These are phyloP conservation scores for Lepus oiostolus DNA, from an alignment of 2,797 vertebrate species.

Conservation along the genomic window DNA sequence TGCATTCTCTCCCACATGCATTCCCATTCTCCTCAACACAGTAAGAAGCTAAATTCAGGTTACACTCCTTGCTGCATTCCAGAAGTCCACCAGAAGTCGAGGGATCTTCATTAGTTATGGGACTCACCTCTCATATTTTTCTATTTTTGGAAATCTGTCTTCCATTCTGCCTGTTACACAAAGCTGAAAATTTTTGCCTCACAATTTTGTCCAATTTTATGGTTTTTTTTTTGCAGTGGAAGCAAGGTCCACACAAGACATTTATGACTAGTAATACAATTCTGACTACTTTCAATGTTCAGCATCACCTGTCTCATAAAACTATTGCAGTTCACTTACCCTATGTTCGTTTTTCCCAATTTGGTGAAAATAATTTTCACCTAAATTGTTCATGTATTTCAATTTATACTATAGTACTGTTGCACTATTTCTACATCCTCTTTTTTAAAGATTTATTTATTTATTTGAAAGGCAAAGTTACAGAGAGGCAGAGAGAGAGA, in stretches of 20 bases:
- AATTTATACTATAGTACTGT: no score
- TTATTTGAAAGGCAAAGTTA: no score
- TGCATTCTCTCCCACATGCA: neutral
- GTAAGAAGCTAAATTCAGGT: neutral
- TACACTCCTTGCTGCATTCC: neutral
- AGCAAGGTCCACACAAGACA: neutral
- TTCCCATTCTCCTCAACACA: neutral
- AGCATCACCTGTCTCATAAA: neutral
- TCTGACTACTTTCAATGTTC: neutral
- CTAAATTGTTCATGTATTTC: neutral
- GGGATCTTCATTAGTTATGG: neutral
- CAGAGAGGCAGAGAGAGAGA: no score
- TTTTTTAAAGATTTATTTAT: no score
- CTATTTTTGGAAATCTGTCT: neutral
- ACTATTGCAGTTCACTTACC: neutral
- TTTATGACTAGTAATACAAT: neutral
- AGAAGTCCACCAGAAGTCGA: neutral
- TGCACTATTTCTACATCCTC: no score
- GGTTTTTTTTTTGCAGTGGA: neutral
- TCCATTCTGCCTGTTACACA: neutral
- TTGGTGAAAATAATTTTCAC: neutral
- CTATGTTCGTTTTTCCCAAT: neutral
- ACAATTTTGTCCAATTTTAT: neutral
- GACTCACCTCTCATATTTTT: neutral
- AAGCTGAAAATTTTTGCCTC: neutral